A percentile compares a stretch with the other conserved stretches of the same genome.
Evolutionary conservation across 1,140 invertebrate species (phyloP).

Genomic region (Drosophila gunungcola): DNA sequence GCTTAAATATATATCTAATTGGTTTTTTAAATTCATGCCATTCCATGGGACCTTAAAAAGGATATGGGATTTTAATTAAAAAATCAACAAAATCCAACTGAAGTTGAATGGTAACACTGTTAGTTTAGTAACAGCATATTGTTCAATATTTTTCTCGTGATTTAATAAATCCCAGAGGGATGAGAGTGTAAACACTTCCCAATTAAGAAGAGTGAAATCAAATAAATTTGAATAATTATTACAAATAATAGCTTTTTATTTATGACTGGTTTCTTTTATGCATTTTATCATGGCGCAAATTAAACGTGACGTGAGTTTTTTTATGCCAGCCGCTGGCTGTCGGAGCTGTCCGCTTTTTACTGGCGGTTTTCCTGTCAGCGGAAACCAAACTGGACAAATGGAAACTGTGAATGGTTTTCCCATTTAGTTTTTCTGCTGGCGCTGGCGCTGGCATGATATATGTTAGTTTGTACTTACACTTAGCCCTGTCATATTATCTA

Average conservation of each 20-base stretch:
- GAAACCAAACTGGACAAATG: slow-evolving; percentile 47
- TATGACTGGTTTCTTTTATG: slow-evolving; percentile 48
- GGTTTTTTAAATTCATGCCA: slow-evolving; percentile 18
- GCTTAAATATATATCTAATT: slow-evolving; percentile 14
- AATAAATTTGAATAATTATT: slow-evolving; percentile 63
- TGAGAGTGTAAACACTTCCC: slow-evolving; percentile 22
- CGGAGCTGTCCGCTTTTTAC: slow-evolving; percentile 45
- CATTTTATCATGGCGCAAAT: slow-evolving; percentile 23
- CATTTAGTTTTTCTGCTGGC: slow-evolving; percentile 18
- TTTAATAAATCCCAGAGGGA: slow-evolving; percentile 5
- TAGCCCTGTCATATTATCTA: slow-evolving; percentile 44
- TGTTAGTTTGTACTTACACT: slow-evolving; percentile 62
- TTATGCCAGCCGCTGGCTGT: slow-evolving; percentile 27
- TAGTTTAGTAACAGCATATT: slow-evolving; percentile 11
- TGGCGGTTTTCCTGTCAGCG: slow-evolving; percentile 32
- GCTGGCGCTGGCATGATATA: slow-evolving; percentile 17
- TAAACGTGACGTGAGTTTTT: slow-evolving; percentile 46
- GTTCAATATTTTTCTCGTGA: slow-evolving; percentile 10
- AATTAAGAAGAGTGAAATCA: slow-evolving; percentile 39
- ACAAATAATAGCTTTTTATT: slow-evolving; percentile 62
- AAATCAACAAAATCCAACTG: slow-evolving; percentile 29
- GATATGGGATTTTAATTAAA: slow-evolving; percentile 23
- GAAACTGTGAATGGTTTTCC: slow-evolving; percentile 37
- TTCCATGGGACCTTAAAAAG: slow-evolving; percentile 12
- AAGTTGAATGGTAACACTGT: slow-evolving; percentile 31